A percentile compares a stretch with the other conserved stretches of the same genome.
phyloP scores from a whole-genome alignment of 2,797 vertebrate genomes.

The Dipus sagitta region DNA sequence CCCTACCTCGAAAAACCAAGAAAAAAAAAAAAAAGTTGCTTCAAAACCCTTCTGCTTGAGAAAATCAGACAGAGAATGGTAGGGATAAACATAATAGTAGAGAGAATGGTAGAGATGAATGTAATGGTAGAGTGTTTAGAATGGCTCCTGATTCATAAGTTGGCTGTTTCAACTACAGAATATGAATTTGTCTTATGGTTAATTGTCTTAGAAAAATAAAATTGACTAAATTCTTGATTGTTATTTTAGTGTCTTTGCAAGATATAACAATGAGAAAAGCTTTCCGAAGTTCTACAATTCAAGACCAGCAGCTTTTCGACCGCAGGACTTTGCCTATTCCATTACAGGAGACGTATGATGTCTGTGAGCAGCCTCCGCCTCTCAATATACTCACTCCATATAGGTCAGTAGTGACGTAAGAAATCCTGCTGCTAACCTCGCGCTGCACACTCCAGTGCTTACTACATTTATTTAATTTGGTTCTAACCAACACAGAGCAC shows the following conservation, averaged over 20 bases:
- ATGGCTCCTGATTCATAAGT: slow-evolving; percentile 56
- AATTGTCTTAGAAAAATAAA: slow-evolving; percentile 58
- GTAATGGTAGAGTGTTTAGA: not conserved
- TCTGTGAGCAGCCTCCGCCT: slow-evolving; percentile 97
- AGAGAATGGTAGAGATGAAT: not conserved
- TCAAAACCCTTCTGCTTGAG: slow-evolving; percentile 14
- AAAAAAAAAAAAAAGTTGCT: not conserved
- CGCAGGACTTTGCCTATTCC: slow-evolving; percentile 96
- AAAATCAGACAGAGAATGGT: not conserved
- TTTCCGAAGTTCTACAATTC: slow-evolving; percentile 97
- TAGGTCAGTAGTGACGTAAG: slow-evolving; percentile 90
- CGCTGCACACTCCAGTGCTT: not conserved
- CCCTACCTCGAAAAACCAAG: no score
- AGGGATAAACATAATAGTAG: not conserved
- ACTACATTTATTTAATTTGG: not conserved
- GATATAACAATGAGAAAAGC: slow-evolving; percentile 99
- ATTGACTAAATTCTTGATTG: slow-evolving; percentile 10
- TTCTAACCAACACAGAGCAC: not conserved
- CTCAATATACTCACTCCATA: slow-evolving; percentile 98
- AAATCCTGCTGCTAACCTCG: not conserved
- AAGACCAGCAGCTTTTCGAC: slow-evolving; percentile 98
- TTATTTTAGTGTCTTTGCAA: slow-evolving; percentile 95
- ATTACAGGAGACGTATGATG: slow-evolving; percentile 95
- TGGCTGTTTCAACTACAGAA: slow-evolving; percentile 34
- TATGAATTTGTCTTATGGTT: slow-evolving; percentile 25